Base-by-base conservation (phyloP, 2,797 vertebrate genomes). In the Lycodopsis pacificus region DNA sequence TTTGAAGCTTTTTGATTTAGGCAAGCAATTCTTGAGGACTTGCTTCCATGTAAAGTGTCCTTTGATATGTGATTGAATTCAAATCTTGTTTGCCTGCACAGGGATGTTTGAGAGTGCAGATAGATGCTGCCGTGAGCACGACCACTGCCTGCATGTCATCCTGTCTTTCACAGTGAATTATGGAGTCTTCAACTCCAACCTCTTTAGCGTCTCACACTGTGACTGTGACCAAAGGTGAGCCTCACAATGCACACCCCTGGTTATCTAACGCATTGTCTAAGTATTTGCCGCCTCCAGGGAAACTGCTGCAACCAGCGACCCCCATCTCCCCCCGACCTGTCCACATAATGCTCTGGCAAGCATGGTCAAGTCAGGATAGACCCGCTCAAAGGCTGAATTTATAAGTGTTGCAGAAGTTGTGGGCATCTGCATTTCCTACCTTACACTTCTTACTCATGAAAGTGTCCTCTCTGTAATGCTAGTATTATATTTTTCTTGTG, bases 111-210 rank as follows among this genome's bases (percentile, higher is more conserved):
- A 93, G 62, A 91, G 88, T 7, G 93, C 96, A 1, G 97, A 98
- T 65, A 77, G 88, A 65, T 99, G 97, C 89, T 98, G 97, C 80
- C 94, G 96, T n/a, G 96, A 98, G 57, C 97, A 98, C 0, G 97
- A 98, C 92, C 95, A 90, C 74, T 97, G 98, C 48, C 85, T 70
- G 27, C 92, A 95, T 11, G 91, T 89, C 72, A 97, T 98, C 72
- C 75, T 85, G 0, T 88, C 96, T 32, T 95, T 97, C 70, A 95
- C 93, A 0, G 91, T 94, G 61, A 94, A 90, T 49, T 98, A 96
- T 1, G 97, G 98, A 9, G 92, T 96, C 72, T 95, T 96, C 73
- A 98, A 98, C 92, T 88, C 91, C 69, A 95, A 95, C 22, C 84
- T 97, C 54, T 97, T 93, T 90, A 97, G 96, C 0, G 72, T 98